Conservation (phyloP, 30 jellyfish, hydroid and myxozoan species). For the Chironex yamaguchii region DNA sequence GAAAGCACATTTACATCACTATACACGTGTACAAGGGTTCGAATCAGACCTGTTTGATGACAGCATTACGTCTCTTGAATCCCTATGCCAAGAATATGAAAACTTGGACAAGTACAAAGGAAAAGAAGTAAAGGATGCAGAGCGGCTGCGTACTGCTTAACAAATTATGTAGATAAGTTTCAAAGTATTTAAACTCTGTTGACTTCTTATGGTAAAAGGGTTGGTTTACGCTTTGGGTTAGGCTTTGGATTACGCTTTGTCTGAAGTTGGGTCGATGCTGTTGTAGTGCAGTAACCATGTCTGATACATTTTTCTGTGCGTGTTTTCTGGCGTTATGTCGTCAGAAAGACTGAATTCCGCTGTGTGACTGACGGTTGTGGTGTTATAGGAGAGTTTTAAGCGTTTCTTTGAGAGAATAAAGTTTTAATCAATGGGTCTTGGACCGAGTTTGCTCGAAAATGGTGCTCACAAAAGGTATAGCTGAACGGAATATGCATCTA, state of each 20-base stretch:
- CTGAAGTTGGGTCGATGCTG: not conserved
- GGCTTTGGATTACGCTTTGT: no score
- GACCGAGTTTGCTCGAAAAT: no score
- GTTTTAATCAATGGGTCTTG: no score
- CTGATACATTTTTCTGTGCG: not conserved
- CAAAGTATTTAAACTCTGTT: not conserved
- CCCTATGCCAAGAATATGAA: conserved; percentile 80
- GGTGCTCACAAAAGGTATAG: no score
- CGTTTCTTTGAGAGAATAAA: no score
- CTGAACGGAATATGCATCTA: no score
- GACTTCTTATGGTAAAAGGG: no score
- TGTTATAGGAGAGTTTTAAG: no score
- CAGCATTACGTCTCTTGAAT: conserved; percentile 74
- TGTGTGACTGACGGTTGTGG: no score
- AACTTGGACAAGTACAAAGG: conserved; percentile 33
- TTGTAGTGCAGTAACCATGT: not conserved
- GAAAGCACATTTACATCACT: conserved; percentile 94
- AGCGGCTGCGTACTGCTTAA: conserved; percentile 47
- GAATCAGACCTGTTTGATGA: conserved; percentile 69
- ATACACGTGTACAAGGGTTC: conserved; percentile 75
- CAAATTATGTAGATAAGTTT: not conserved
- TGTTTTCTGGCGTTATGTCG: not conserved
- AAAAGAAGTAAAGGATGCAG: conserved; percentile 38
- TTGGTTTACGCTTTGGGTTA: no score
- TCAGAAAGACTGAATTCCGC: no score